These are phyloP conservation scores for Tupaia tana DNA, from an alignment of 2,113 vertebrate species.

Conservation along the genomic window DNA sequence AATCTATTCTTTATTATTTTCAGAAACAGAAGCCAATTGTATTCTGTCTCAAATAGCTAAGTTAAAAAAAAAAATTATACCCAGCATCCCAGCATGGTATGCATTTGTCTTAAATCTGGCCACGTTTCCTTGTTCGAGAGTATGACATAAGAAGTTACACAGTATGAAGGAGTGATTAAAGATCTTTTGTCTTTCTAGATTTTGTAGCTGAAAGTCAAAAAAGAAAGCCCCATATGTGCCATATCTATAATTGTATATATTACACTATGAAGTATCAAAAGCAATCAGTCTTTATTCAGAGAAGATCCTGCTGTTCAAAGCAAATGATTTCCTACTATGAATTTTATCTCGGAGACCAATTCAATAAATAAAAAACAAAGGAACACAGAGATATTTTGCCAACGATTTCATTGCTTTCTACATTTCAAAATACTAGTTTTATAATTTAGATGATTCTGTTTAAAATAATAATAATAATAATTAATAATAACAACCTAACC, in stretches of 20 bases:
- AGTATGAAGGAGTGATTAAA: constrained; percentile 17
- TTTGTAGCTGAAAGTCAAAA: constrained; percentile 3
- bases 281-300: constrained; percentile 21
- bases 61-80: constrained; percentile 50
- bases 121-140: constrained; percentile 42
- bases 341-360: constrained; percentile 42
- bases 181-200: constrained; percentile 5
- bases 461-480: not conserved
- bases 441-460: constrained; percentile 36
- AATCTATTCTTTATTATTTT: constrained; percentile 61
- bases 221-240: not conserved
- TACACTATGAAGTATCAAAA: constrained; percentile 55
- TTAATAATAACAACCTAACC: not conserved
- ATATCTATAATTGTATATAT: constrained; percentile 17
- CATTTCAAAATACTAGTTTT: constrained; percentile 53
- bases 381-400: not conserved
- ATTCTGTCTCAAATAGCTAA: constrained; percentile 49
- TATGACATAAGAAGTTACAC: constrained; percentile 52
- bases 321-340: not conserved
- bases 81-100: not conserved
- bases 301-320: constrained; percentile 1
- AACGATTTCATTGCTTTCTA: constrained; percentile 40
- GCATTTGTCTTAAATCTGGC: constrained; percentile 59
- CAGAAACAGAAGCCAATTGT: constrained; percentile 65
- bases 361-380: constrained; percentile 22